Base-by-base conservation (phyloP, 2,113 vertebrate genomes). In the Trogon surrucura region DNA sequence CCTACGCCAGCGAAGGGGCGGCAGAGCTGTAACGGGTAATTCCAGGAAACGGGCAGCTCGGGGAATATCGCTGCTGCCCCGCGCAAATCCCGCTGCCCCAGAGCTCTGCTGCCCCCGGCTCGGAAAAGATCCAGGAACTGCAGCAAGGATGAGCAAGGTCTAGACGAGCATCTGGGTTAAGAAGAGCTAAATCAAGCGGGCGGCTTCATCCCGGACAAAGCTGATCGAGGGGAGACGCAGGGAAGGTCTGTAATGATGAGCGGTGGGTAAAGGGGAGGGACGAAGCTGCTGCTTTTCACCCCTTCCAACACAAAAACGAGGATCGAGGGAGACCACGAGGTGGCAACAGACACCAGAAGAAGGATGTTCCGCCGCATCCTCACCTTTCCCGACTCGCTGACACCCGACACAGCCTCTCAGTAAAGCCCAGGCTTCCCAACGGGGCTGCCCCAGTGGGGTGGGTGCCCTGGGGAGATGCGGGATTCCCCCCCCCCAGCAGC, bases 261-360 rank as follows among this genome's bases (percentile, higher is more conserved):
- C 1, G 11, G 32, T 38, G n/a, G 13, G 34, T 29, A 62, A 64
- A 48, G 53, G 22, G 3, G 6, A 7, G 9, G 15, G n/a, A 44
- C 51, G 61, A 41, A 86, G 47, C 67, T 44, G 47, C 83, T 86
- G 78, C 48, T 71, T 91, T 80, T 62, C 58, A 65, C 45, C 56
- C 53, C 29, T 92, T 70, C 25, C 56, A 53, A 38, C 48, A 66
- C 25, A 84, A 73, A 73, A 86, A 47, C 1, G 20, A 91, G 73
- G 44, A 86, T 5, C 3, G 6, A 86, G n/a, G 11, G 29, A 95
- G 83, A 74, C 95, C 96, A 8, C 96, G 14, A 96, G 96, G 96
- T 92, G 96, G 96, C 96, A 96, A 85, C 86, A 95, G 51, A 89
- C 89, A 38, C 91, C 83, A 74, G 38, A 26, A 81, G 57, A 93